Base-by-base conservation (phyloP, 2,797 vertebrate species). In the Gephyroberyx darwinii region DNA sequence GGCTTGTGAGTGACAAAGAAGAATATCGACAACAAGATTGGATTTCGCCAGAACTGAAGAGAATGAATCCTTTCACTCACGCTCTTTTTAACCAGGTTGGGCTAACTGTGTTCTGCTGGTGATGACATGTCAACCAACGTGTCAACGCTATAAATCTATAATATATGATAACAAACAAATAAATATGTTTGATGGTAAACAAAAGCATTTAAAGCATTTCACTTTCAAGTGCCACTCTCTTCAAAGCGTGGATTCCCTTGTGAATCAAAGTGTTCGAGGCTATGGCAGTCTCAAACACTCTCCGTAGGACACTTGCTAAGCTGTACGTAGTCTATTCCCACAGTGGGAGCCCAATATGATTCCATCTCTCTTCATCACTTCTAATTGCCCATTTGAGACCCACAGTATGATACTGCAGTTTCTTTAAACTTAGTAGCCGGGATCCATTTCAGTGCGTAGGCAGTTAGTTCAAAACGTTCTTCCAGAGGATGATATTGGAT, bases 381-480 rank as follows among this genome's bases (percentile, higher is more conserved):
- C 47, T 89, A 88, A 87, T 82, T 75, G 74, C 74, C 58, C 80
- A 68, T 82, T 66, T 51, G 89, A 84, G 85, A 86, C 74, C 47
- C 77, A 71, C 55, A 48, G 81, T 79, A 78, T 77, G 79, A 78
- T 17, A 54, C 33, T 52, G 72, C 72, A 69, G 50, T 52, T 68
- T 76, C 81, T 79, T 68, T 13, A 71, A 70, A 77, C 69, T 77
- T 67, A 80, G 54, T 77, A 69, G 43, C 45, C 8, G 48, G 67
- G 69, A 84, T 88, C 70, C 65, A 74, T 90, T 90, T 85, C 77
- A 54, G 59, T 14, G 65, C 35, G 31, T 75, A 64, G 61, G 79
- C 70, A 48, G 35, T 58, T 56, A 70, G 76, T 13, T 48, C 19
- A 65, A 47, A 69, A 76, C 66, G 75, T 76, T 89, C 84, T 82